Evolutionary conservation across 2,888 invertebrate species (phyloP).

Genomic region (Latrodectus hesperus): DNA sequence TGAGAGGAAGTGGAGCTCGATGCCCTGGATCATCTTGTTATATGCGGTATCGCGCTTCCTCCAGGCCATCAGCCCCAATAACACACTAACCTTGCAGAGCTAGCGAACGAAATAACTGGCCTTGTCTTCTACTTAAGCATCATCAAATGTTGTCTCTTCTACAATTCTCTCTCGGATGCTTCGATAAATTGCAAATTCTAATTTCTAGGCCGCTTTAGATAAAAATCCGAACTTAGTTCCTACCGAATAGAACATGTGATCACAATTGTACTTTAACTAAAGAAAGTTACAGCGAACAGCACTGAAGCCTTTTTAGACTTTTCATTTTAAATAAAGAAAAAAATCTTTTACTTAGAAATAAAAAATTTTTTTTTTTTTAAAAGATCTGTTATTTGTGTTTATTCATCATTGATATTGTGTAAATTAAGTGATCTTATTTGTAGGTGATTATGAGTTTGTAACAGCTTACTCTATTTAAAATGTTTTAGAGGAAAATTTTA

Average conservation of each 20-base stretch:
- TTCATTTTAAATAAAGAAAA: no score
- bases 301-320: no score
- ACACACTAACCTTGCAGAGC: conserved; percentile 68
- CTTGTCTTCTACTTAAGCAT: conserved; percentile 50
- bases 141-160: conserved; percentile 28
- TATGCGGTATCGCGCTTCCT: conserved; percentile 55
- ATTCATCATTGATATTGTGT: no score
- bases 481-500: no score
- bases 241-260: neutral
- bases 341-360: no score
- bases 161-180: conserved; percentile 49
- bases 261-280: no score
- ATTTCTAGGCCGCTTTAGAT: conserved; percentile 50
- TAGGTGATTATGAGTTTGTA: no score
- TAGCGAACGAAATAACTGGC: conserved; percentile 60
- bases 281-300: no score
- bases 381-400: no score
- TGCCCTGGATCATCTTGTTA: conserved; percentile 62
- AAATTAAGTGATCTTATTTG: no score
- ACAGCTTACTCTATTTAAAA: no score
- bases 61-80: conserved; percentile 66
- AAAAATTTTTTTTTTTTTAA: no score
- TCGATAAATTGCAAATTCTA: conserved; percentile 56
- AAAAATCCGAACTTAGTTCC: neutral
- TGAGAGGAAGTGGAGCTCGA: conserved; percentile 55